These are phyloP conservation scores for Craseonycteris thonglongyai DNA, from an alignment of 2,113 vertebrate species.

Conservation along the genomic window DNA sequence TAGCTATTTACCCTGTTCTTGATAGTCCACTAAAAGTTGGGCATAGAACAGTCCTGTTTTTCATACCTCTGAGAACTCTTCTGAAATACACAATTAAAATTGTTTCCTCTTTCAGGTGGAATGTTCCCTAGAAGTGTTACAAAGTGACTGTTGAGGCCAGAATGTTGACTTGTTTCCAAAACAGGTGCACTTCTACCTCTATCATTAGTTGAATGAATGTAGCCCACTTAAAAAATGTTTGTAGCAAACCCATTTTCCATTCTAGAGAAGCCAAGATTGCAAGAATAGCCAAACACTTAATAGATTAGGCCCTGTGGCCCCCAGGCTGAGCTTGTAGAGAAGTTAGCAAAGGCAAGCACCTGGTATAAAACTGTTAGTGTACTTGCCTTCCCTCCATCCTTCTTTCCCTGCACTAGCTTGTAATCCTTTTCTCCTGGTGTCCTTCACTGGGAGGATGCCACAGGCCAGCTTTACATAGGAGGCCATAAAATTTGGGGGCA, in stretches of 20 bases:
- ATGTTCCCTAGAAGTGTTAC: not conserved
- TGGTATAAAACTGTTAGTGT: conserved; percentile 11
- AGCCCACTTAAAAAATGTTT: conserved; percentile 5
- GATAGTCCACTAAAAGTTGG: conserved; percentile 3
- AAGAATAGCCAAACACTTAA: not conserved
- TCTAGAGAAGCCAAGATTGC: not conserved
- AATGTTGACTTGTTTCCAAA: conserved; percentile 25
- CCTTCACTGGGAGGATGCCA: conserved; percentile 51
- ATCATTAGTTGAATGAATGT: not conserved
- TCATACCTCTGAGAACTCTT: not conserved
- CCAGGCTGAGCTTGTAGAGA: not conserved
- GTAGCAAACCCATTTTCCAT: not conserved
- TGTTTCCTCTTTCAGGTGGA: conserved; percentile 9
- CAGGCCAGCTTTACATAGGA: conserved; percentile 58
- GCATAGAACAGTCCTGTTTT: not conserved
- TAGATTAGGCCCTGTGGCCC: not conserved
- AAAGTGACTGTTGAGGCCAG: not conserved
- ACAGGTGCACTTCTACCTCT: not conserved
- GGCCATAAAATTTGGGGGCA: conserved; percentile 31
- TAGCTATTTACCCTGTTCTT: not conserved
- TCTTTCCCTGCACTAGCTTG: not conserved
- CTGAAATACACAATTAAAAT: not conserved
- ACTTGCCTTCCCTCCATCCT: not conserved
- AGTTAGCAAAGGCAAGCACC: not conserved
- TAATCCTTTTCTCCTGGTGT: conserved; percentile 61